Conservation (phyloP, 2,797 vertebrate species). For the Choloepus didactylus region DNA sequence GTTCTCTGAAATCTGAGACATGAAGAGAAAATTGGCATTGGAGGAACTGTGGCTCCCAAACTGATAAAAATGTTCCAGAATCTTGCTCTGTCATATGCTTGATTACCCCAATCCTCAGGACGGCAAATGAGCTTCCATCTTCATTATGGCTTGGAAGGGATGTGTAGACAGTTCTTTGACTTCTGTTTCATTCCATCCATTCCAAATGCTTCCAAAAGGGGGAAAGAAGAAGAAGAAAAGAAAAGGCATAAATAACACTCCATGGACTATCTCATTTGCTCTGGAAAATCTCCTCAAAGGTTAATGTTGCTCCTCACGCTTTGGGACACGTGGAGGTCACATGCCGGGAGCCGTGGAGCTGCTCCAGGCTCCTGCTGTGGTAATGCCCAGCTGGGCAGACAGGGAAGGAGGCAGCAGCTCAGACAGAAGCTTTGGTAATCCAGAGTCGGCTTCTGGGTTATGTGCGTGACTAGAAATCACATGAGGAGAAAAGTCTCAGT, state of each 20-base stretch:
- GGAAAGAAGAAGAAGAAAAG: neutral
- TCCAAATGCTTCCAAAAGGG: conserved; percentile 6
- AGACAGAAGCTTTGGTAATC: conserved; percentile 13
- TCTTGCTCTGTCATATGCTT: conserved; percentile 68
- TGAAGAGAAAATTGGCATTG: neutral
- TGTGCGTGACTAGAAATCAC: conserved; percentile 48
- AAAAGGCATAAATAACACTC: conserved; percentile 46
- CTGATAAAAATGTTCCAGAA: conserved; percentile 67
- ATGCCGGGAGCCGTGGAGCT: conserved; percentile 58
- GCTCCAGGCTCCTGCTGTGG: conserved; percentile 52
- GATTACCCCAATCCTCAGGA: conserved; percentile 58
- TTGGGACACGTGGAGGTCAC: conserved; percentile 59
- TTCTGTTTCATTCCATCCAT: conserved; percentile 71
- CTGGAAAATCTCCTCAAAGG: conserved; percentile 72
- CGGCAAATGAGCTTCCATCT: conserved; percentile 80
- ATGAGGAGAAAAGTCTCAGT: neutral
- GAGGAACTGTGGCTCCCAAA: conserved; percentile 55
- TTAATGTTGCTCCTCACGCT: conserved; percentile 42
- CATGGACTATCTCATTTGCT: conserved; percentile 41
- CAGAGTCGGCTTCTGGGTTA: neutral
- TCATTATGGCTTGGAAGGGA: conserved; percentile 78
- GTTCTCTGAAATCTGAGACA: conserved; percentile 63
- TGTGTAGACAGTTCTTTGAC: conserved; percentile 69
- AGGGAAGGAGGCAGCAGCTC: neutral
- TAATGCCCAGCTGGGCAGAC: neutral